Conservation (phyloP, 2,113 vertebrate genomes). For the Zapus hudsonius region DNA sequence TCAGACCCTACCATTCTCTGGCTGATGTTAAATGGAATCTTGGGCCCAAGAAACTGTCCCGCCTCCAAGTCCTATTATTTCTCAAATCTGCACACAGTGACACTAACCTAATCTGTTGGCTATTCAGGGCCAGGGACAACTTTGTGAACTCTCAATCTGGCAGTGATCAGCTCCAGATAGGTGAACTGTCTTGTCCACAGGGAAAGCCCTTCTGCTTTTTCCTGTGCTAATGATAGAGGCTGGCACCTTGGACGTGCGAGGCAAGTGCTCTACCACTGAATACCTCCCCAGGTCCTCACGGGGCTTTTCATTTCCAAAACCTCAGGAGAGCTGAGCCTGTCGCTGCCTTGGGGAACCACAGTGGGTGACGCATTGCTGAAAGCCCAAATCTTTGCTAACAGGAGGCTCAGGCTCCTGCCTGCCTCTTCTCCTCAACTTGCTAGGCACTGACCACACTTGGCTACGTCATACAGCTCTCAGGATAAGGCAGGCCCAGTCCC, state of each 20-base stretch:
- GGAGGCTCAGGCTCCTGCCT: neutral
- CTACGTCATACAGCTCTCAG: no score
- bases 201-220: no score
- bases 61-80: no score
- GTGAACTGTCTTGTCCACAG: no score
- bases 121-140: neutral
- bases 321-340: neutral
- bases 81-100: no score
- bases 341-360: neutral
- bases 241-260: no score
- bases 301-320: neutral
- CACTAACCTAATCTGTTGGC: neutral
- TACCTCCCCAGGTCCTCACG: neutral
- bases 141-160: neutral
- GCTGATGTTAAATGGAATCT: no score
- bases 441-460: accelerated
- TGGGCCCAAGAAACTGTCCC: no score
- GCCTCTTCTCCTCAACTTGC: neutral
- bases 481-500: neutral
- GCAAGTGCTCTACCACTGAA: no score
- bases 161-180: no score
- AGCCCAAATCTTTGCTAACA: neutral
- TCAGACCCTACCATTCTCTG: no score
- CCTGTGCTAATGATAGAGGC: no score
- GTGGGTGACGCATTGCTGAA: neutral